phyloP scores from a whole-genome alignment of 1,140 invertebrate genomes.

The Lamellibrachia luymesi region DNA sequence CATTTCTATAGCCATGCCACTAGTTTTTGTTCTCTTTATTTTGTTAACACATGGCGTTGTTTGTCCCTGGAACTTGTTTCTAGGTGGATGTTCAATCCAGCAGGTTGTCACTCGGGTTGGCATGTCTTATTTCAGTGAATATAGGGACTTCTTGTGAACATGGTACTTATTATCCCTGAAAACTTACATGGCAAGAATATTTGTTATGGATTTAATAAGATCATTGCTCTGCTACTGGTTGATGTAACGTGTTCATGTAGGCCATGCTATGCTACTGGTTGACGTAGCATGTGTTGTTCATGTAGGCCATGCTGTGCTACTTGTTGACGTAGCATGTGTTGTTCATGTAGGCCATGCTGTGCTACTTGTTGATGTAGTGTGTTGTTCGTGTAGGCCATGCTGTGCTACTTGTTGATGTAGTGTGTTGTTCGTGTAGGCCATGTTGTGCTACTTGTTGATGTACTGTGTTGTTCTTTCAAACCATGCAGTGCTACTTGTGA shows the following conservation, averaged over 20 bases:
- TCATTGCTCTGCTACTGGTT: too few species aligned
- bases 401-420: constrained; percentile 53
- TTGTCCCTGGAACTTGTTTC: not conserved
- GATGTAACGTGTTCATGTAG: not conserved
- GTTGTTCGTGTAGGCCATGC: constrained; percentile 13
- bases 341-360: constrained; percentile 24
- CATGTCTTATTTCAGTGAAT: not conserved
- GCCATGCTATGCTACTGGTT: constrained; percentile 54
- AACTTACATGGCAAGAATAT: too few species aligned
- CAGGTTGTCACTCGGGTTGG: not conserved
- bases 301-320: constrained; percentile 34
- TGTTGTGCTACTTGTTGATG: constrained; percentile 53
- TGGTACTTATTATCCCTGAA: too few species aligned
- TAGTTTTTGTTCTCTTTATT: not conserved
- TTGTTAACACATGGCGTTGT: not conserved
- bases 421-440: constrained; percentile 6
- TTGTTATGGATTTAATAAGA: too few species aligned
- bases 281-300: not conserved
- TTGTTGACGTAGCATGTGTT: constrained; percentile 46
- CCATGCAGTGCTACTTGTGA: constrained; percentile 54
- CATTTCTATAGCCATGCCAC: not conserved
- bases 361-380: constrained; percentile 52
- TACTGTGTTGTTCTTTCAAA: not conserved
- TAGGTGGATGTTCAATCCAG: not conserved
- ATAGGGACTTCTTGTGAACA: constrained; percentile 9